These are phyloP conservation scores for Cybosia mesomella DNA, from an alignment of 2,888 invertebrate genomes.

Conservation along the genomic window DNA sequence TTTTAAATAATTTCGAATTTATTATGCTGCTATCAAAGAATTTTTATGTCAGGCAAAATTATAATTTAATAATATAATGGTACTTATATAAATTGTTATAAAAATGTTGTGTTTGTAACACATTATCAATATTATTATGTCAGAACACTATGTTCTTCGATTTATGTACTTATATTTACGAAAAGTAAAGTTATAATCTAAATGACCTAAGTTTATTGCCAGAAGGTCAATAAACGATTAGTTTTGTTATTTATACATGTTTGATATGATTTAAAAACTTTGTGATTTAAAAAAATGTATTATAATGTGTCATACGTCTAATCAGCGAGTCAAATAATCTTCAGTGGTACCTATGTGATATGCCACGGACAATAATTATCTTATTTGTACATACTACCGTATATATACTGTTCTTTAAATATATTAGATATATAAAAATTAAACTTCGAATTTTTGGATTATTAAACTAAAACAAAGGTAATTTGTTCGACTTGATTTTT, in stretches of 20 bases:
- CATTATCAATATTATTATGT: too few species aligned
- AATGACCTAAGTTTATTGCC: background rate
- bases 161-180: background rate
- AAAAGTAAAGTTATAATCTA: background rate
- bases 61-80: too few species aligned
- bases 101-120: too few species aligned
- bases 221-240: background rate
- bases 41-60: too few species aligned
- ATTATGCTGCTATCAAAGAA: too few species aligned
- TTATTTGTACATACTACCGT: conserved; percentile 68
- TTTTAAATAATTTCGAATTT: background rate
- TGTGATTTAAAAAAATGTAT: background rate
- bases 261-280: too few species aligned
- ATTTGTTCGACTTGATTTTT: conserved; percentile 47
- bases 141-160: background rate
- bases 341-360: conserved; percentile 77
- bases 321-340: conserved; percentile 58
- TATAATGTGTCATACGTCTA: conserved; percentile 9
- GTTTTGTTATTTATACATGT: background rate
- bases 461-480: conserved; percentile 56
- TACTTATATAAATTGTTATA: too few species aligned
- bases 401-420: conserved; percentile 51
- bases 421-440: conserved; percentile 52
- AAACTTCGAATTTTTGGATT: conserved; percentile 58
- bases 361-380: conserved; percentile 71